Evolutionary conservation across 2,888 invertebrate species (phyloP), one percentile per base, ranked within the genome.

Genomic region (Ligdia adustata): DNA sequence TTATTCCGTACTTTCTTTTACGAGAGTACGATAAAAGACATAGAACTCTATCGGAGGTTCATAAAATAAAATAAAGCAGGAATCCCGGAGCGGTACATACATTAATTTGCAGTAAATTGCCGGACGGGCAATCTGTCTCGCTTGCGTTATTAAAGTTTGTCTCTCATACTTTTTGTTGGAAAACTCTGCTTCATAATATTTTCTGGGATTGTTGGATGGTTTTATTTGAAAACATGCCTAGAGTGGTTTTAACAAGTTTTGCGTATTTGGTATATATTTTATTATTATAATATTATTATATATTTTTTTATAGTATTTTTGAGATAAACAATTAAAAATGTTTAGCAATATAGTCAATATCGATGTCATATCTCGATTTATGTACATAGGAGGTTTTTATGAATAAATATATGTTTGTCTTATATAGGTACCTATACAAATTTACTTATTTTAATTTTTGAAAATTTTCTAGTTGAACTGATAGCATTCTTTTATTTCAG

Each of bases 401-500:
- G n/a, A n/a, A n/a, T n/a, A n/a, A n/a, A n/a, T n/a, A n/a, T n/a
- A n/a, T n/a, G n/a, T n/a, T n/a, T n/a, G n/a, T n/a, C n/a, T n/a
- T n/a, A n/a, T n/a, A n/a, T n/a, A n/a, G n/a, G n/a, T n/a, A n/a
- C n/a, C n/a, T n/a, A n/a, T n/a, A n/a, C n/a, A n/a, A n/a, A n/a
- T n/a, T n/a, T n/a, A n/a, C n/a, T n/a, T n/a, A n/a, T n/a, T n/a
- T n/a, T n/a, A n/a, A n/a, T n/a, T n/a, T n/a, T n/a, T n/a, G n/a
- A n/a, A n/a, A n/a, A n/a, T n/a, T n/a, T n/a, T n/a, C n/a, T n/a
- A n/a, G 16, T 16, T 16, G 3, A 3, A 16, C 5, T 16, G 5
- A 16, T 16, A 3, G 3, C 16, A 16, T 38, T 58, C 51, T 62
- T 69, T 64, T 73, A 66, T 86, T 86, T 43, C 87, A 94, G 94